Percentiles rank a stretch among this genome's conserved stretches.
Conservation (phyloP, 2,797 vertebrate species). For the Sebastes vulpes region DNA sequence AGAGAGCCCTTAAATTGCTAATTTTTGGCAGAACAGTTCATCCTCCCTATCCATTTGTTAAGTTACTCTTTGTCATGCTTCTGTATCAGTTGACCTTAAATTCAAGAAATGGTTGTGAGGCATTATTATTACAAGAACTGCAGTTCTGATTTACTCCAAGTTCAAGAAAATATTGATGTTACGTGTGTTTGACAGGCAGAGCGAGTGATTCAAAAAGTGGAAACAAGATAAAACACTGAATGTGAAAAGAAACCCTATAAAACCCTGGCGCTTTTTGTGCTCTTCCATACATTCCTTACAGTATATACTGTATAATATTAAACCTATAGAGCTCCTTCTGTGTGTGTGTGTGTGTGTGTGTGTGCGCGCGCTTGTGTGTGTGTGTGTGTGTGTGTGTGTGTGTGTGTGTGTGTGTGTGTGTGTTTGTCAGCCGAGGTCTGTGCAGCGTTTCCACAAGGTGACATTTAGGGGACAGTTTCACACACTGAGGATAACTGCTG, state of each 20-base stretch:
- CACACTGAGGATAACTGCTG: constrained; percentile 65
- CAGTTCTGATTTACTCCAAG: neutral
- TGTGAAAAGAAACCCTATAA: neutral
- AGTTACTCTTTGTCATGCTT: neutral
- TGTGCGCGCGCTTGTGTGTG: neutral
- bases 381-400: constrained; percentile 4
- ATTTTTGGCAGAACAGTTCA: neutral
- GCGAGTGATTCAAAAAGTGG: neutral
- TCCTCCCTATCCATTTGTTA: neutral
- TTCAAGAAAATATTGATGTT: neutral
- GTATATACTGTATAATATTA: neutral
- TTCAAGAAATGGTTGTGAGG: neutral
- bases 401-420: constrained; percentile 6
- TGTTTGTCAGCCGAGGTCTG: constrained; percentile 40
- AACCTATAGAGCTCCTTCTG: neutral
- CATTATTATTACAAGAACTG: neutral
- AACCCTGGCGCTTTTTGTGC: neutral
- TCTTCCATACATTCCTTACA: neutral
- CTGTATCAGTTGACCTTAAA: neutral
- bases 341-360: constrained; percentile 12
- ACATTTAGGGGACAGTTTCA: constrained; percentile 81
- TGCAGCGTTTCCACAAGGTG: constrained; percentile 76
- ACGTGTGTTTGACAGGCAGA: neutral
- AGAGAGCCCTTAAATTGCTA: neutral
- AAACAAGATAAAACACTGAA: neutral